Conservation (phyloP, 2,113 vertebrate species). For the Microcebus ravelobensis region DNA sequence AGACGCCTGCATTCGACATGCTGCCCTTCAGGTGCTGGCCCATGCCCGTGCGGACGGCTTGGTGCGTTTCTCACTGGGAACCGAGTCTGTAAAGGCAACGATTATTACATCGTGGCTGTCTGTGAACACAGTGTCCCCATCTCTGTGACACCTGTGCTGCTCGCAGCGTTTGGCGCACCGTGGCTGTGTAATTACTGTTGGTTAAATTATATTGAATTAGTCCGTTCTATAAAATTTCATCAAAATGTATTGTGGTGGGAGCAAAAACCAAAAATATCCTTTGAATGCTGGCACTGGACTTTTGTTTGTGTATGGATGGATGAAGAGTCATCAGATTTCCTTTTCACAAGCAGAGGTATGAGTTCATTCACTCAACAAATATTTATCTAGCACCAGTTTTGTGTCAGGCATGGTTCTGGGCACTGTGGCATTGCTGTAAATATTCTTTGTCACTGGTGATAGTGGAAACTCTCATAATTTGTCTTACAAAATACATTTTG, state of each 20-base stretch:
- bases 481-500: neutral
- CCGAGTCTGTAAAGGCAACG: neutral
- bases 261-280: no score
- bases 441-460: neutral
- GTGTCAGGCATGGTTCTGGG: neutral
- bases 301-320: neutral
- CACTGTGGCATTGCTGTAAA: accelerated
- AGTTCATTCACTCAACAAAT: neutral
- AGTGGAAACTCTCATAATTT: neutral
- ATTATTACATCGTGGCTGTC: neutral
- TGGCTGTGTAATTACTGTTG: neutral
- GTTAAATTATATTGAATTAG: neutral
- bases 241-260: neutral
- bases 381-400: neutral
- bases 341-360: neutral
- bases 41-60: accelerated
- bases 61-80: neutral
- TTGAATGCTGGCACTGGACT: neutral
- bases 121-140: accelerated
- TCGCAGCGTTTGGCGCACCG: no score
- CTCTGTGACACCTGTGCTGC: neutral
- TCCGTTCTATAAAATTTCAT: neutral
- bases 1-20: accelerated
- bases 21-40: neutral
- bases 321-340: neutral